Evolutionary conservation across 2,797 vertebrate species (phyloP).

Genomic region (Menidia menidia): DNA sequence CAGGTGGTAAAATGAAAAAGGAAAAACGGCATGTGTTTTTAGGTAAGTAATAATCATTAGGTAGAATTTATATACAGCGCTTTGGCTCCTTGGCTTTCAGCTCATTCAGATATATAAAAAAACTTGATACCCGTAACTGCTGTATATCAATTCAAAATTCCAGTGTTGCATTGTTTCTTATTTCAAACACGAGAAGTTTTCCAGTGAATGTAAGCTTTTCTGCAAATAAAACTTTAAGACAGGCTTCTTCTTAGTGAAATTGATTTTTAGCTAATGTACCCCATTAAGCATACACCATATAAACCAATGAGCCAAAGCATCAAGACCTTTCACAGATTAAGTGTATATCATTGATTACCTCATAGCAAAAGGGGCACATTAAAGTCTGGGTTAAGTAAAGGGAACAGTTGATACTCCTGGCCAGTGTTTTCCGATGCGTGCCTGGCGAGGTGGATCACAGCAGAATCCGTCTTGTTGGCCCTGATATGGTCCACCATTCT

Average conservation of each 20-base stretch:
- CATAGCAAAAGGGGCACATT: neutral
- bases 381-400: neutral
- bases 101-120: neutral
- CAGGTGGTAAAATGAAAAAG: neutral
- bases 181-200: neutral
- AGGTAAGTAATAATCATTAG: neutral
- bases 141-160: neutral
- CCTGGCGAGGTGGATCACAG: neutral
- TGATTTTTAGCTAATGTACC: neutral
- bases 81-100: neutral
- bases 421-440: neutral
- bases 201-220: neutral
- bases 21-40: neutral
- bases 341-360: neutral
- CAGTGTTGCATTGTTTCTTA: neutral
- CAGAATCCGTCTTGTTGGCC: neutral
- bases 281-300: neutral
- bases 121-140: neutral
- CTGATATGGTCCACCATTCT: no score
- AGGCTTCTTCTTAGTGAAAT: neutral
- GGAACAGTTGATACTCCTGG: no score
- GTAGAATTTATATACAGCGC: neutral
- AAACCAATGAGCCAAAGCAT: conserved; percentile 6
- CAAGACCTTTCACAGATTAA: neutral
- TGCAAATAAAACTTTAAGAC: neutral